These are phyloP conservation scores for Chrysemys picta DNA, from an alignment of 2,113 vertebrate species.

Conservation along the genomic window DNA sequence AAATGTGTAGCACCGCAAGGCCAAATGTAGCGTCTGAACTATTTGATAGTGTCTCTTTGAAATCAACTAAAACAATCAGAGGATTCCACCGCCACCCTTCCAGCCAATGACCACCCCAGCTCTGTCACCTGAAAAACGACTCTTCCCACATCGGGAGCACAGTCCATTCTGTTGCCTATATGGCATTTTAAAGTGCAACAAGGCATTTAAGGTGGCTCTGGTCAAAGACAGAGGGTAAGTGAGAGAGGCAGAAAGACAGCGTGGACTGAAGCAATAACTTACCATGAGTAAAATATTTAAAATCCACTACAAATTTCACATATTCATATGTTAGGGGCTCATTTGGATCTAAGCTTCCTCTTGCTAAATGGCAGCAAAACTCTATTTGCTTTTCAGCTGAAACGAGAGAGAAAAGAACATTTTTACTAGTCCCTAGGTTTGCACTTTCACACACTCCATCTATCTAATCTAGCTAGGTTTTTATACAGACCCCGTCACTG, in stretches of 20 bases:
- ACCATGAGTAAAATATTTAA: constrained; percentile 92
- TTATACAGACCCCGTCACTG: neutral
- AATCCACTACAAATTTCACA: constrained; percentile 92
- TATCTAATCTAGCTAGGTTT: neutral
- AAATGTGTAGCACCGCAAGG: neutral
- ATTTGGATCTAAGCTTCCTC: constrained; percentile 84
- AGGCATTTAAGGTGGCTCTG: neutral
- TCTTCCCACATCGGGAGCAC: neutral
- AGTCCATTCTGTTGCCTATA: rapidly evolving
- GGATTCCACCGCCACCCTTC: neutral
- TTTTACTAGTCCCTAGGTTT: neutral
- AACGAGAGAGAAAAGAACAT: constrained; percentile 43
- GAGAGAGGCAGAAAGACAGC: neutral
- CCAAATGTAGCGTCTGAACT: neutral
- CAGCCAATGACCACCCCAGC: neutral
- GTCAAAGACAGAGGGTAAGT: neutral
- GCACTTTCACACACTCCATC: neutral
- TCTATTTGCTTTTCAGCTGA: constrained; percentile 88
- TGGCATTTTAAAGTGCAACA: neutral
- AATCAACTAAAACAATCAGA: neutral
- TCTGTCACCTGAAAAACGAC: neutral
- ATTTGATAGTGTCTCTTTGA: neutral
- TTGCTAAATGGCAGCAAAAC: constrained; percentile 94
- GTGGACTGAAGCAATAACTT: constrained; percentile 54
- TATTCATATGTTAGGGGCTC: constrained; percentile 86